Percentiles rank a stretch among this genome's conserved stretches.
These are phyloP conservation scores for Nestor notabilis DNA, from an alignment of 2,113 vertebrate species.

Conservation along the genomic window DNA sequence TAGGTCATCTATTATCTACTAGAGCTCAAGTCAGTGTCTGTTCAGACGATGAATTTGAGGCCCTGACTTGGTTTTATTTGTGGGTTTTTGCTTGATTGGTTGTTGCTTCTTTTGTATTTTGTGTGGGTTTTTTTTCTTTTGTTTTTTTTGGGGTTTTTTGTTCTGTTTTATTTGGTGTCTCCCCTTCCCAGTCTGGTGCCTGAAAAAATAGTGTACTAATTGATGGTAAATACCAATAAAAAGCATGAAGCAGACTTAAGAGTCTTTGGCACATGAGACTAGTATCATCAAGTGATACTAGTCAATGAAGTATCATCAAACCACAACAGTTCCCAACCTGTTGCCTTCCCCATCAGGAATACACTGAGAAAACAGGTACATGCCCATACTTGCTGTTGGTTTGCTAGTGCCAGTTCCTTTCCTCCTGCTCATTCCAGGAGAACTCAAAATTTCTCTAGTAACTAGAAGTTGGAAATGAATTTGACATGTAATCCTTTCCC, in stretches of 20 bases:
- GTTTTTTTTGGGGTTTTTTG: too few relatives aligned
- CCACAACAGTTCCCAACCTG: not conserved
- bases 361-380: not conserved
- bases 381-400: not conserved
- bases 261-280: rapidly evolving
- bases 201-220: not conserved
- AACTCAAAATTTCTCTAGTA: not conserved
- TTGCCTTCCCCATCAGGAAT: not conserved
- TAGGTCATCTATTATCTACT: not conserved
- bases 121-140: not conserved
- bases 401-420: not conserved
- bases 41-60: not conserved
- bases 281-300: not conserved
- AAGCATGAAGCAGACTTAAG: not conserved
- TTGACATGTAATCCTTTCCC: not conserved
- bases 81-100: too few relatives aligned
- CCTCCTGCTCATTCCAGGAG: not conserved
- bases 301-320: not conserved
- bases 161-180: not conserved
- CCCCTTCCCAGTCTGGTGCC: not conserved
- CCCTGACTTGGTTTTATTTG: too few relatives aligned
- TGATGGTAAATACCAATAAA: not conserved
- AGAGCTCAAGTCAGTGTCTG: not conserved
- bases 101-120: not conserved
- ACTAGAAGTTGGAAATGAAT: not conserved